A percentile compares a stretch with the other conserved stretches of the same genome.
Conservation (phyloP, 2,888 invertebrate genomes). For the Drosophila lacicola region DNA sequence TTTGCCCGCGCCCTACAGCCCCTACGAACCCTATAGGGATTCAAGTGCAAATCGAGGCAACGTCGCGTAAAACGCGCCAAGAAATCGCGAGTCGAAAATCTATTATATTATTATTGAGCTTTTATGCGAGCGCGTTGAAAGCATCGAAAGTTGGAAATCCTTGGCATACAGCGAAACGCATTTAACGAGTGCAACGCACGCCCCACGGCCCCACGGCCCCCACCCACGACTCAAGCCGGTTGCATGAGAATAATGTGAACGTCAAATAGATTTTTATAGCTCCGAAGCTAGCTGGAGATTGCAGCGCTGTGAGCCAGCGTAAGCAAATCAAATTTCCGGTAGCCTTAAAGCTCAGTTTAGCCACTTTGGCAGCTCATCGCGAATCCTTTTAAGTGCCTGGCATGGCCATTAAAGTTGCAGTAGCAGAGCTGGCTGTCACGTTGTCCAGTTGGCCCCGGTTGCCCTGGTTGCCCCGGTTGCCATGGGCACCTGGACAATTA, state of each 20-base stretch:
- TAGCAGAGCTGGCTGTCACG: constrained; percentile 1
- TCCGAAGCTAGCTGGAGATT: neutral
- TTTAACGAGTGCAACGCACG: constrained; percentile 36
- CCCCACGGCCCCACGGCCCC: neutral
- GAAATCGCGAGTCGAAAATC: constrained; percentile 52
- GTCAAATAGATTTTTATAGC: constrained; percentile 55
- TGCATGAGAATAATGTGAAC: constrained; percentile 44
- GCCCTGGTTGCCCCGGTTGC: constrained; percentile 25
- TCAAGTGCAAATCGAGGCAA: constrained; percentile 66
- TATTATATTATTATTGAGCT: constrained; percentile 73
- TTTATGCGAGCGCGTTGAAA: constrained; percentile 53
- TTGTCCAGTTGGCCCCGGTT: neutral
- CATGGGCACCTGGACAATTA: constrained; percentile 60
- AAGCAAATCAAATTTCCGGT: constrained; percentile 73
- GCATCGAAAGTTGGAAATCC: constrained; percentile 52
- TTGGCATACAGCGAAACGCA: constrained; percentile 56
- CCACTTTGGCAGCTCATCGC: constrained; percentile 42
- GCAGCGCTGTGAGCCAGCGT: constrained; percentile 20
- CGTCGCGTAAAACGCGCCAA: constrained; percentile 43
- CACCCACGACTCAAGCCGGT: neutral
- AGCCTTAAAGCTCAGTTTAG: constrained; percentile 52
- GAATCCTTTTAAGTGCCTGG: constrained; percentile 37
- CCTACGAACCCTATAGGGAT: constrained; percentile 10
- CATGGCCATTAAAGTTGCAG: constrained; percentile 47
- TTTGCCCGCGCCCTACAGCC: neutral